Evolutionary conservation across 1,140 invertebrate genomes (phyloP).

Genomic region (Lepidurus packardi): DNA sequence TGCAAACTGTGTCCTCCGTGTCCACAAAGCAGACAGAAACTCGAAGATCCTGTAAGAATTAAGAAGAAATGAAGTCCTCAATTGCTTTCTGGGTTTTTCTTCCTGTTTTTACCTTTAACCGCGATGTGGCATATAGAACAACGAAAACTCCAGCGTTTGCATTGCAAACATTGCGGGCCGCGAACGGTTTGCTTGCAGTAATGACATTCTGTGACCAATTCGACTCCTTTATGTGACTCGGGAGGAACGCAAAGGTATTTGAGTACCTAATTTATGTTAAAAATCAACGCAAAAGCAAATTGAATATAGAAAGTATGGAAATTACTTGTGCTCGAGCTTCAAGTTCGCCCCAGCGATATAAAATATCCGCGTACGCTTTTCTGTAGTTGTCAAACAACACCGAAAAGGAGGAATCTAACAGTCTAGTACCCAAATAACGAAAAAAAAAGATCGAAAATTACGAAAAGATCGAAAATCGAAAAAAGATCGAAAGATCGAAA

Average conservation of each 20-base stretch:
- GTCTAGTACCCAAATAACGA: constrained; percentile 41
- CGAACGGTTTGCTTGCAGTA: constrained; percentile 54
- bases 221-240: constrained; percentile 61
- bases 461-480: too few relatives aligned
- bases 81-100: too few relatives aligned
- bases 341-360: constrained; percentile 74
- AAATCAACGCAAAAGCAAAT: not conserved
- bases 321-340: constrained; percentile 67
- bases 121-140: constrained; percentile 80
- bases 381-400: constrained; percentile 79
- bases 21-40: constrained; percentile 76
- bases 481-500: too few relatives aligned
- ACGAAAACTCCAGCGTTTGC: constrained; percentile 62
- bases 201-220: constrained; percentile 68
- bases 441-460: too few relatives aligned
- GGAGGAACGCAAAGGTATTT: constrained; percentile 62
- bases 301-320: not conserved
- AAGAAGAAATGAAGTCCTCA: too few relatives aligned
- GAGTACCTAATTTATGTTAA: constrained; percentile 53
- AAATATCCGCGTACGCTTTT: constrained; percentile 76
- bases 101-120: constrained; percentile 63
- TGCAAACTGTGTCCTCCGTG: constrained; percentile 85
- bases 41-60: constrained; percentile 55
- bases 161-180: constrained; percentile 56
- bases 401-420: constrained; percentile 53